These are phyloP conservation scores for Thecocarcelia acutangulata DNA, from an alignment of 2,888 invertebrate genomes.

Conservation along the genomic window DNA sequence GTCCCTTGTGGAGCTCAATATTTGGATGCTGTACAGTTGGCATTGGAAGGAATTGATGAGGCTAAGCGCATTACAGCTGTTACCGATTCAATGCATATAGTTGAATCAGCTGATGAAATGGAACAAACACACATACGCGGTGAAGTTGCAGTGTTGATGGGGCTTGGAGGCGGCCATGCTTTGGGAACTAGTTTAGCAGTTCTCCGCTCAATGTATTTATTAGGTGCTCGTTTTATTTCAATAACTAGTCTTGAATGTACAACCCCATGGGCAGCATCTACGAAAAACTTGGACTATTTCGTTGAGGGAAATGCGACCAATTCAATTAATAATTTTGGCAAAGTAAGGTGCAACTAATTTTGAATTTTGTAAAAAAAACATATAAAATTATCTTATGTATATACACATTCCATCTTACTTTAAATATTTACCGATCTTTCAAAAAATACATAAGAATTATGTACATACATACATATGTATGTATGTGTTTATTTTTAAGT, in stretches of 20 bases:
- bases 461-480: too few relatives aligned
- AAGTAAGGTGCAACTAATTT: slow-evolving; percentile 73
- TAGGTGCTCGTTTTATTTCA: slow-evolving; percentile 86
- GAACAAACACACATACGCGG: slow-evolving; percentile 84
- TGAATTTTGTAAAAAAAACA: neutral
- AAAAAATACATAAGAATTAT: too few relatives aligned
- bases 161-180: slow-evolving; percentile 86
- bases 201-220: slow-evolving; percentile 85
- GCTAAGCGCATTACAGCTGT: slow-evolving; percentile 84
- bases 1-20: slow-evolving; percentile 85
- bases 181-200: slow-evolving; percentile 86
- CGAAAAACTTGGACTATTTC: slow-evolving; percentile 77
- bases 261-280: slow-evolving; percentile 84
- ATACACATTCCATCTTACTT: too few relatives aligned
- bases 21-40: slow-evolving; percentile 85
- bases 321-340: slow-evolving; percentile 81
- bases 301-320: slow-evolving; percentile 79
- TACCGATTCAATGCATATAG: slow-evolving; percentile 83
- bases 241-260: slow-evolving; percentile 86
- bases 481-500: too few relatives aligned
- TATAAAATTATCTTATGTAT: too few relatives aligned
- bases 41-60: slow-evolving; percentile 86
- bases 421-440: too few relatives aligned
- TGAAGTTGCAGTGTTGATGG: slow-evolving; percentile 85
- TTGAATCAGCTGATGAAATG: slow-evolving; percentile 84